These are phyloP conservation scores for Dermatophagoides farinae DNA, from an alignment of 1,140 invertebrate genomes.

Conservation along the genomic window DNA sequence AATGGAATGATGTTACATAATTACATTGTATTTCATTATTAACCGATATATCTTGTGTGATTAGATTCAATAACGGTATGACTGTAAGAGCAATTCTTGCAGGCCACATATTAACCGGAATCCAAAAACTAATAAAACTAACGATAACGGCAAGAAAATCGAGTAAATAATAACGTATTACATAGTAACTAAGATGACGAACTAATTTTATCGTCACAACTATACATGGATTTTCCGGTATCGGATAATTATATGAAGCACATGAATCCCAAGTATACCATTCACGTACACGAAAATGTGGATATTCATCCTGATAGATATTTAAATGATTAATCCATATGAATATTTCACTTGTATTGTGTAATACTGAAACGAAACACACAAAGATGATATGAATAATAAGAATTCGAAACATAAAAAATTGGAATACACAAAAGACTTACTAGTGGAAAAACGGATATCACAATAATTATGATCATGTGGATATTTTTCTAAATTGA, in stretches of 20 bases:
- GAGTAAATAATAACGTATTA: constrained; percentile 18
- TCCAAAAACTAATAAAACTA: constrained; percentile 18
- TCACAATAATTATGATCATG: constrained; percentile 9
- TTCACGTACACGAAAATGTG: not conserved
- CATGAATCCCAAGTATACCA: not conserved
- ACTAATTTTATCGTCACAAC: constrained; percentile 14
- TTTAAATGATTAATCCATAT: not conserved
- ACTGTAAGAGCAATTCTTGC: constrained; percentile 13
- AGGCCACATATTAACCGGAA: constrained; percentile 17
- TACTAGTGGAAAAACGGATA: constrained; percentile 1
- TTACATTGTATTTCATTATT: constrained; percentile 6
- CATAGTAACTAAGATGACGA: constrained; percentile 16
- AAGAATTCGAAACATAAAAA: too few species aligned
- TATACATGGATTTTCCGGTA: constrained; percentile 13
- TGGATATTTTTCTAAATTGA: constrained; percentile 7
- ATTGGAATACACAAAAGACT: not conserved
- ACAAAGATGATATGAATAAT: not conserved
- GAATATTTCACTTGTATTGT: not conserved
- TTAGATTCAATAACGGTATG: constrained; percentile 7
- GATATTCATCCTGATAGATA: not conserved
- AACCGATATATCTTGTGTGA: constrained; percentile 8
- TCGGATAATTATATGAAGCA: not conserved
- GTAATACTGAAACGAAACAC: not conserved
- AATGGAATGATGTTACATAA: constrained; percentile 13
- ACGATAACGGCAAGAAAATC: constrained; percentile 16